These are phyloP conservation scores for Benthosema pterotum DNA, from an alignment of 2,797 vertebrate genomes.

Conservation along the genomic window DNA sequence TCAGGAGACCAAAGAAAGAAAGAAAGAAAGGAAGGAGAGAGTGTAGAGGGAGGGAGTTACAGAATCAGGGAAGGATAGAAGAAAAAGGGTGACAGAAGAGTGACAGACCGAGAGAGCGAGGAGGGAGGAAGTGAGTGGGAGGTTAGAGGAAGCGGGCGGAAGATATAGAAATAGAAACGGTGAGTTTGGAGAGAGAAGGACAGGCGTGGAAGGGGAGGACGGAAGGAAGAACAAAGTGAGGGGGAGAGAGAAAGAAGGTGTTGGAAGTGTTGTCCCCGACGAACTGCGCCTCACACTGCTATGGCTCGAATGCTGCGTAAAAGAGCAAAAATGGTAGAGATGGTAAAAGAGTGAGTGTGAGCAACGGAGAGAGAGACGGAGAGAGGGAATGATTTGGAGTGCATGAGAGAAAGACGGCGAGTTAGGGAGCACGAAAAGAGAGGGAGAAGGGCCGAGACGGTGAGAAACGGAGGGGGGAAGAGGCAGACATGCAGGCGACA, in stretches of 20 bases:
- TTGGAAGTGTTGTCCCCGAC: slow-evolving; percentile 63
- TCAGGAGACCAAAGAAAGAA: slow-evolving; percentile 49
- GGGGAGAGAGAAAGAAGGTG: slow-evolving; percentile 42
- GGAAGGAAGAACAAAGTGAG: slow-evolving; percentile 26
- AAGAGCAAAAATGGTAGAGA: background rate
- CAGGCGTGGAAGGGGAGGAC: too few relatives aligned
- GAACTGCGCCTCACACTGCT: slow-evolving; percentile 62
- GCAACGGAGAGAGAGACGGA: too few relatives aligned
- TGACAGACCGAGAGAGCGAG: slow-evolving; percentile 1
- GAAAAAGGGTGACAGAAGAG: slow-evolving; percentile 23
- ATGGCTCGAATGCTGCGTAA: slow-evolving; percentile 34
- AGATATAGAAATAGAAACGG: too few relatives aligned
- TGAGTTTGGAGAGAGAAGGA: too few relatives aligned
- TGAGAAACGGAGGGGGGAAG: slow-evolving; percentile 63
- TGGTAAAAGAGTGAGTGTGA: too few relatives aligned
- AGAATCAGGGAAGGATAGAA: slow-evolving; percentile 16
- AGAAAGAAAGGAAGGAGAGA: too few relatives aligned
- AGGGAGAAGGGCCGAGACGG: slow-evolving; percentile 59
- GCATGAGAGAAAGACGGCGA: slow-evolving; percentile 45
- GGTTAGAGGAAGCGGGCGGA: background rate
- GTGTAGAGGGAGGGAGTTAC: slow-evolving; percentile 3
- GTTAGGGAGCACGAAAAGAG: too few relatives aligned
- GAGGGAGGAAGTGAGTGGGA: slow-evolving; percentile 3
- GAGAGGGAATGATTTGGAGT: slow-evolving; percentile 15
- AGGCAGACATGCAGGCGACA: slow-evolving; percentile 82